Evolutionary conservation across 1,140 invertebrate genomes (phyloP).

Genomic region (Neodiprion lecontei): DNA sequence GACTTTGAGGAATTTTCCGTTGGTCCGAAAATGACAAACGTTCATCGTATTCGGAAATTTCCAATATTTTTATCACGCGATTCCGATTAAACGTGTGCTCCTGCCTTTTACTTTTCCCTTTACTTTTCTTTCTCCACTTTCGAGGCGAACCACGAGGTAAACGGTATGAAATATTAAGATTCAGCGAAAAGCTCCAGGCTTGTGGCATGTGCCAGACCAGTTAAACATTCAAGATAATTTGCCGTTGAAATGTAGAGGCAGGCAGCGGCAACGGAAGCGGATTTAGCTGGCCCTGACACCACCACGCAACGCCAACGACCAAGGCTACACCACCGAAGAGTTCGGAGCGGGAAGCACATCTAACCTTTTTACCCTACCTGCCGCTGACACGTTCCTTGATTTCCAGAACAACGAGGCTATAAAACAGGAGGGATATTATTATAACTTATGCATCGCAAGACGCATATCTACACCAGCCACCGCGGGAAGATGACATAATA

Average conservation of each 20-base stretch:
- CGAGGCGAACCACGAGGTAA: background rate
- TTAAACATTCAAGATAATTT: conserved; percentile 40
- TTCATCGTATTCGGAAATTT: too few species aligned
- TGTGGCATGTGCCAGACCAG: background rate
- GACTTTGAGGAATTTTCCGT: background rate
- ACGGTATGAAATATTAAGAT: background rate
- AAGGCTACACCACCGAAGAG: background rate
- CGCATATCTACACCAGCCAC: background rate
- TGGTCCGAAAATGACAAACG: background rate
- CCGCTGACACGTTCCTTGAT: conserved; percentile 60
- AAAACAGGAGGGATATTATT: conserved; percentile 39
- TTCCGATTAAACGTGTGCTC: too few species aligned
- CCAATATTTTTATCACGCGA: too few species aligned
- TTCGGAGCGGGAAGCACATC: conserved; percentile 24
- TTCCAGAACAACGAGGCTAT: conserved; percentile 57
- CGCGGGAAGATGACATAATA: too few species aligned
- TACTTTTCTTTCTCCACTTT: background rate
- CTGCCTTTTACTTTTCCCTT: background rate
- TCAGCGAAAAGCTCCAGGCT: background rate
- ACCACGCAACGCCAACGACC: conserved; percentile 3
- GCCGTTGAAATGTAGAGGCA: conserved; percentile 44
- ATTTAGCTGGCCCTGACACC: conserved; percentile 53
- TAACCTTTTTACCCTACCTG: conserved; percentile 57
- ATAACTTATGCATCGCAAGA: conserved; percentile 25
- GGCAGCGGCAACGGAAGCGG: conserved; percentile 40